Evolutionary conservation across 2,113 vertebrate genomes (phyloP), one percentile per base, ranked within the genome.

Genomic region (Sorex araneus): DNA sequence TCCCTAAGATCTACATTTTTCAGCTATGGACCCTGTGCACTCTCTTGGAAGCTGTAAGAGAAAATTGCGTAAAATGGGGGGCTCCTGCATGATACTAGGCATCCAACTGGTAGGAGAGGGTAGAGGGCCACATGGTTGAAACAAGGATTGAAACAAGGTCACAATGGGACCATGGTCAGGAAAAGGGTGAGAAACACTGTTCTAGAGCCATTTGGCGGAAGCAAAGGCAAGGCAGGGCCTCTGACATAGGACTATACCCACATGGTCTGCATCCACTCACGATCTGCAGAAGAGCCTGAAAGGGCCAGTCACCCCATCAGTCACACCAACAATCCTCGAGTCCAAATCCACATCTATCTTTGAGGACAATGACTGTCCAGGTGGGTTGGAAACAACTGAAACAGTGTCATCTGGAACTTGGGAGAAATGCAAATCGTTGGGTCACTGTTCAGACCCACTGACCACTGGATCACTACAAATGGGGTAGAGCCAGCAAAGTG

Each of bases 241-340:
- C 18, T 11, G 16, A 11, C 11, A 11, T 15, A 18, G 9, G 16
- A 11, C 11, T 54, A 19, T 54, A 19, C 54, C 54, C 54, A 54
- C 54, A 54, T 54, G 54, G 15, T 12, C 8, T n/a, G 25, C 3
- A 25, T 34, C 13, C 23, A 84, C 32, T 87, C 76, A 34, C n/a
- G 0, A 0, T 73, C 19, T 16, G 4, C n/a, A 50, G 15, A 45
- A 1, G 11, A 3, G 1, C 6, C 47, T 3, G 1, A 4, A 32
- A 67, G 12, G 12, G 18, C 12, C 18, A 54, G 18, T 54, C 54
- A 54, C 54, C 54, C 13, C 13, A 54, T 54, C 54, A 54, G 54
- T 54, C 54, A 54, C 54, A 54, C 18, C 18, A 13, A 54, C 12
- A 19, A 75, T 16, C 16, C 50, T 90, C 0, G 0, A 21, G 2